Percentiles rank a stretch among this genome's conserved stretches.
These are phyloP conservation scores for Hydrocynus forskahlii DNA, from an alignment of 2,797 vertebrate species.

Conservation along the genomic window DNA sequence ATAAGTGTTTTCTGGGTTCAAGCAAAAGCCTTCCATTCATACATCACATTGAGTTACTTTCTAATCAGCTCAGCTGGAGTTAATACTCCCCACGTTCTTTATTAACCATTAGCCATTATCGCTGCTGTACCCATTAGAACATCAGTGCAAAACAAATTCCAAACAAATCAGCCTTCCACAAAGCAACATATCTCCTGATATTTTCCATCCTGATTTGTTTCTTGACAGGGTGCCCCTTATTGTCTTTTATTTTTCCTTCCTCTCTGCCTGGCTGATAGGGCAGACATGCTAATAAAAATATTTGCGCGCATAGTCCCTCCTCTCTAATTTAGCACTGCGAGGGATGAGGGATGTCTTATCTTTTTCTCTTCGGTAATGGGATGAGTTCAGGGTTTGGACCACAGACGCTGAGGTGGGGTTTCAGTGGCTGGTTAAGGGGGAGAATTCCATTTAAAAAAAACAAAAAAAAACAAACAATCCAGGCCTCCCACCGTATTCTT, in stretches of 20 bases:
- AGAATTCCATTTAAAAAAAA: conserved; percentile 62
- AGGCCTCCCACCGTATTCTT: conserved; percentile 64
- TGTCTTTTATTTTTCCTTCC: conserved; percentile 68
- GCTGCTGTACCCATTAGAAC: conserved; percentile 23
- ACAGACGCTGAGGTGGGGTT: conserved; percentile 69
- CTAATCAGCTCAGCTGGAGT: conserved; percentile 50
- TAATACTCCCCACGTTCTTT: conserved; percentile 62
- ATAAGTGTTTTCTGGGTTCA: conserved; percentile 31
- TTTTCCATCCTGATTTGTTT: conserved; percentile 55
- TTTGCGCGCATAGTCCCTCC: conserved; percentile 70
- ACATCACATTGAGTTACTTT: conserved; percentile 20
- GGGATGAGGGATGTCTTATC: conserved; percentile 76
- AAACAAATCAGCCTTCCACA: not conserved
- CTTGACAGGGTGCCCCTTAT: conserved; percentile 30
- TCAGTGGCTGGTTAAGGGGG: conserved; percentile 38
- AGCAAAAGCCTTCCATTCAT: not conserved
- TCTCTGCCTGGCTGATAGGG: conserved; percentile 69
- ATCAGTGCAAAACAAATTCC: conserved; percentile 24
- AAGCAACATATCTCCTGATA: conserved; percentile 32
- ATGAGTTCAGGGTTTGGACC: conserved; percentile 83
- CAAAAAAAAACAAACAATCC: conserved; percentile 69
- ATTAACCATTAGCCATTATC: not conserved
- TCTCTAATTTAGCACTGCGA: conserved; percentile 74
- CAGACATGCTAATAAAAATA: conserved; percentile 75
- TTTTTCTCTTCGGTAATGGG: conserved; percentile 75